Percentiles rank a stretch among this genome's conserved stretches.
Conservation (phyloP, 2,113 vertebrate species). For the Oplegnathus fasciatus region DNA sequence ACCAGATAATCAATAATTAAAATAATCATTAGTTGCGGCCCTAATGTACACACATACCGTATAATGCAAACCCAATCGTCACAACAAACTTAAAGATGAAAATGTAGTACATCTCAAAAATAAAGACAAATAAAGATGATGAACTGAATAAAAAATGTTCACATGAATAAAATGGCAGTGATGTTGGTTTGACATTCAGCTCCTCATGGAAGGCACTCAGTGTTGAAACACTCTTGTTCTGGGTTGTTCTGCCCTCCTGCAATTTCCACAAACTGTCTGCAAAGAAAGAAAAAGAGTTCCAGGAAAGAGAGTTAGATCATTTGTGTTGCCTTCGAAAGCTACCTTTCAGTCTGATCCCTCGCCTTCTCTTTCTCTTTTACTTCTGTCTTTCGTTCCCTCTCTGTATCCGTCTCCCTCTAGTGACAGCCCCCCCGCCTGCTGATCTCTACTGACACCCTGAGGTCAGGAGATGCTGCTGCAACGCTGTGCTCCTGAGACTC, state of each 20-base stretch:
- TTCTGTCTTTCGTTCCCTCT: background rate
- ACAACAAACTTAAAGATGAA: background rate
- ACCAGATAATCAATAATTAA: slow-evolving; percentile 18
- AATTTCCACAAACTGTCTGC: slow-evolving; percentile 23
- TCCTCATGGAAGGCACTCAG: slow-evolving; percentile 2
- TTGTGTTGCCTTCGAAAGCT: slow-evolving; percentile 72
- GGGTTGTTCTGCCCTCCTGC: slow-evolving; percentile 10
- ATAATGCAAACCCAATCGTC: background rate
- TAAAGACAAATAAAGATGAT: background rate
- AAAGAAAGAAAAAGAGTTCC: slow-evolving; percentile 35
- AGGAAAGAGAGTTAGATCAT: slow-evolving; percentile 47
- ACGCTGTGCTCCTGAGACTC: slow-evolving; percentile 2
- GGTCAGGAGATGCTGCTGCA: slow-evolving; percentile 73
- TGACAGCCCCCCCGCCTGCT: slow-evolving; percentile 51
- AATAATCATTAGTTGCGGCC: background rate
- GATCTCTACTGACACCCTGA: slow-evolving; percentile 83
- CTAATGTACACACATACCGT: background rate
- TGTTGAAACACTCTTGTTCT: slow-evolving; percentile 35
- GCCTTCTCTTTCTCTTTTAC: slow-evolving; percentile 12
- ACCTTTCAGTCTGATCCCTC: slow-evolving; percentile 32
- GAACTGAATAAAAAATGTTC: background rate
- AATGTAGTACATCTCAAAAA: background rate
- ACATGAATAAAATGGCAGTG: slow-evolving; percentile 4
- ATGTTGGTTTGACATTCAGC: slow-evolving; percentile 32
- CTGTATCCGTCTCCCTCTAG: slow-evolving; percentile 2